A percentile compares a stretch with the other conserved stretches of the same genome.
These are phyloP conservation scores for Pseudomyrmex concolor DNA, from an alignment of 1,140 invertebrate genomes.

Conservation along the genomic window DNA sequence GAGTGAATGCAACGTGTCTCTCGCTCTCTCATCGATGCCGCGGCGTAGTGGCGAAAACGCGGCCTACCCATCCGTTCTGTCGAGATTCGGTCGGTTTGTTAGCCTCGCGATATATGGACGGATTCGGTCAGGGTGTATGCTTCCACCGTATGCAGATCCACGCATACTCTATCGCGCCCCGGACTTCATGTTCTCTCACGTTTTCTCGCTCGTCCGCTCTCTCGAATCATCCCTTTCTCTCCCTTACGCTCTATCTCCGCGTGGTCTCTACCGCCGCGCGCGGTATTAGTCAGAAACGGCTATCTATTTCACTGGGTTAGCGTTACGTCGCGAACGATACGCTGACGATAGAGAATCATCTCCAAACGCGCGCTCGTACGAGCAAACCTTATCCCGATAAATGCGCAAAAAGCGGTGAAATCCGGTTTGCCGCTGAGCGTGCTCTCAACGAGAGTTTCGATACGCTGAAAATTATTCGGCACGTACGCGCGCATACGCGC, in stretches of 20 bases:
- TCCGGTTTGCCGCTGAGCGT: conserved; percentile 8
- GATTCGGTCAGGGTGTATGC: conserved; percentile 74
- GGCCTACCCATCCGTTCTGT: conserved; percentile 81
- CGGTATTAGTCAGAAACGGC: conserved; percentile 62
- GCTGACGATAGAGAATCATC: conserved; percentile 1
- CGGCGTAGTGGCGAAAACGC: conserved; percentile 74
- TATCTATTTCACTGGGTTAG: conserved; percentile 84
- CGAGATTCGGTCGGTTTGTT: conserved; percentile 83
- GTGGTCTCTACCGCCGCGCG: background rate
- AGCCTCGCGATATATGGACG: conserved; percentile 81
- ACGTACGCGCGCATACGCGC: conserved; percentile 30
- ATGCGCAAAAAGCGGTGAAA: conserved; percentile 22
- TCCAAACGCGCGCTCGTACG: conserved; percentile 24
- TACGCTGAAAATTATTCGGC: conserved; percentile 48
- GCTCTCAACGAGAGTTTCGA: conserved; percentile 12
- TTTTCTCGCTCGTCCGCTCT: conserved; percentile 3
- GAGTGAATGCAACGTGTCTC: conserved; percentile 17
- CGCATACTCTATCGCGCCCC: conserved; percentile 30
- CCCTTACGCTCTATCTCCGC: conserved; percentile 45
- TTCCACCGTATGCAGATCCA: conserved; percentile 14
- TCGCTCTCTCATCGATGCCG: conserved; percentile 35
- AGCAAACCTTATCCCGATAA: background rate
- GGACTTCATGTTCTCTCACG: background rate
- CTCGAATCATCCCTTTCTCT: conserved; percentile 10
- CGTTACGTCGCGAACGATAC: conserved; percentile 70